Conservation (phyloP, 2,888 invertebrate genomes). For the Cotesia congregata region DNA sequence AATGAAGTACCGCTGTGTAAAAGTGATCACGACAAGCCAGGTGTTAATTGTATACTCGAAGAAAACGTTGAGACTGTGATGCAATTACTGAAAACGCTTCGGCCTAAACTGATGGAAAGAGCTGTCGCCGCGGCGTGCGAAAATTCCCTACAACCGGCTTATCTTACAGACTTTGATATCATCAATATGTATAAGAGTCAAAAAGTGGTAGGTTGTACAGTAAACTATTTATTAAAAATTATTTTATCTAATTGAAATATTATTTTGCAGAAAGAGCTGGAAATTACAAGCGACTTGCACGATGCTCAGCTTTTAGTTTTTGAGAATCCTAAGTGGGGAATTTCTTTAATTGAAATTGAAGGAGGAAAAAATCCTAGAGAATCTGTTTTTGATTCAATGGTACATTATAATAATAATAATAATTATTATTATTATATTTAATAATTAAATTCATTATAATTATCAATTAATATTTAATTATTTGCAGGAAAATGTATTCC, state of each 20-base stretch:
- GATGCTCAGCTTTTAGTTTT: constrained; percentile 80
- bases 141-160: constrained; percentile 72
- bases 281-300: constrained; percentile 73
- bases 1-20: constrained; percentile 75
- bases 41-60: constrained; percentile 78
- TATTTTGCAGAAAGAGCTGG: constrained; percentile 68
- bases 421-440: constrained; percentile 30
- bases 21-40: constrained; percentile 73
- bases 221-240: background rate
- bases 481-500: constrained; percentile 72
- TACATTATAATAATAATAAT: constrained; percentile 60
- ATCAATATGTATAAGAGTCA: constrained; percentile 73
- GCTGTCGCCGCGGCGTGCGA: constrained; percentile 75
- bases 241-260: constrained; percentile 37
- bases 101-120: constrained; percentile 76
- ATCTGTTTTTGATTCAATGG: constrained; percentile 67
- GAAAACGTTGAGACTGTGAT: constrained; percentile 77
- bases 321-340: constrained; percentile 82
- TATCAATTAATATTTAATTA: constrained; percentile 29
- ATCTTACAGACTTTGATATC: constrained; percentile 77
- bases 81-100: constrained; percentile 76
- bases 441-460: constrained; percentile 20
- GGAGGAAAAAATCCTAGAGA: constrained; percentile 60
- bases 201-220: constrained; percentile 63
- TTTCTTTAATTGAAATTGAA: constrained; percentile 73